These are phyloP conservation scores for Bimastos eiseni DNA, from an alignment of 2,888 invertebrate species.

Conservation along the genomic window DNA sequence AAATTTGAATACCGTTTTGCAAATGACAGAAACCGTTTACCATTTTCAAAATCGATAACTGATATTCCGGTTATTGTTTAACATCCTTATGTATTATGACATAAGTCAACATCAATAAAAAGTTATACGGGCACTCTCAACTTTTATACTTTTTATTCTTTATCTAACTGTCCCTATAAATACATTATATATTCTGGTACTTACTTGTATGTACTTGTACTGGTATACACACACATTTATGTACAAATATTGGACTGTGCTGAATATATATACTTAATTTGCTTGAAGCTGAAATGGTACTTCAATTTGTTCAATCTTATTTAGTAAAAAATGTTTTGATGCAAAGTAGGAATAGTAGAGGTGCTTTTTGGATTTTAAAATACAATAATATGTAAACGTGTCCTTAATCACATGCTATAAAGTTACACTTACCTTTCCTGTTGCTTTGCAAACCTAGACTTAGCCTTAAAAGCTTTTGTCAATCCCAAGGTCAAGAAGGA, in stretches of 20 bases:
- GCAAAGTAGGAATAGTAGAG: not conserved
- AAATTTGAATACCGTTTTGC: too few relatives aligned
- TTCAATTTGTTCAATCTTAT: not conserved
- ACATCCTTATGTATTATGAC: too few relatives aligned
- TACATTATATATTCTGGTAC: not conserved
- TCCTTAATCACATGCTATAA: not conserved
- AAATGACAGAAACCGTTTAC: too few relatives aligned
- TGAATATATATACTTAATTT: not conserved
- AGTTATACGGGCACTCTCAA: not conserved
- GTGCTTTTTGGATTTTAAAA: not conserved
- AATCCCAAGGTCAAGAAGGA: slow-evolving; percentile 44
- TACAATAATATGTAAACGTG: too few relatives aligned
- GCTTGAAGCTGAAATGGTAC: not conserved
- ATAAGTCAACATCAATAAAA: not conserved
- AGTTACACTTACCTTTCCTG: not conserved
- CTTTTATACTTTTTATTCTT: not conserved
- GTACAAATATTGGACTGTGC: not conserved
- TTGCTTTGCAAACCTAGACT: not conserved
- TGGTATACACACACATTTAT: not conserved
- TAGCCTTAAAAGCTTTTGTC: not conserved
- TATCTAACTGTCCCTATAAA: not conserved
- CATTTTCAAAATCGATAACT: too few relatives aligned
- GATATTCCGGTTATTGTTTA: too few relatives aligned
- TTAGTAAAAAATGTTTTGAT: not conserved
- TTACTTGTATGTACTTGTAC: not conserved